These are phyloP conservation scores for Lanius ludovicianus DNA, from an alignment of 2,113 vertebrate genomes.

Conservation along the genomic window DNA sequence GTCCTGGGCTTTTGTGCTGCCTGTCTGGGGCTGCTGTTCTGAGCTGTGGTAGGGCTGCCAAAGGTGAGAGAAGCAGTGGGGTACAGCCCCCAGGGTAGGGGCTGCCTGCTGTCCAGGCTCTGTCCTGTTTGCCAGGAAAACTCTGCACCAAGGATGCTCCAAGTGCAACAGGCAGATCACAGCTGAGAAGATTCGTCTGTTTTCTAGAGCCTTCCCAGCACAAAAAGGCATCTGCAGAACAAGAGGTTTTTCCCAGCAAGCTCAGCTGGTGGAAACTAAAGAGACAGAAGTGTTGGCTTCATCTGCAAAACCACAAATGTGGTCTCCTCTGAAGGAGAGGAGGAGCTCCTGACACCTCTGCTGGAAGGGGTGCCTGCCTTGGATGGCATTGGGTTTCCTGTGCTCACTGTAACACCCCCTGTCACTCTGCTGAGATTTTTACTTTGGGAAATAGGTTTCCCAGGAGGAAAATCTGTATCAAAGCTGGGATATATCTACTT, in stretches of 20 bases:
- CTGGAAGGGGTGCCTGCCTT: background rate
- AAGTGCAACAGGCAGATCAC: background rate
- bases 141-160: background rate
- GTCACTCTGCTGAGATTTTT: background rate
- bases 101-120: background rate
- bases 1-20: background rate
- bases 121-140: background rate
- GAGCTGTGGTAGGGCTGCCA: background rate
- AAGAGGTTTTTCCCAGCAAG: background rate
- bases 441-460: background rate
- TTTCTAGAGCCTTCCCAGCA: background rate
- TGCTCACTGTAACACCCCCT: background rate
- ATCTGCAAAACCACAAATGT: background rate
- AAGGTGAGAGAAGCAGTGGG: rapidly evolving
- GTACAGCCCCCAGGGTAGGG: background rate
- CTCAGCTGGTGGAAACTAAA: background rate
- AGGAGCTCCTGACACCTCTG: background rate
- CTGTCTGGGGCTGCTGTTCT: background rate
- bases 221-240: background rate
- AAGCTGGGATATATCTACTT: background rate
- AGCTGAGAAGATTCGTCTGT: background rate
- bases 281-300: background rate
- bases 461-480: background rate
- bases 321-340: background rate
- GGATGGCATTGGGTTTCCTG: rapidly evolving